phyloP scores from a whole-genome alignment of 2,797 vertebrate species.

The Phylloscopus collybita region DNA sequence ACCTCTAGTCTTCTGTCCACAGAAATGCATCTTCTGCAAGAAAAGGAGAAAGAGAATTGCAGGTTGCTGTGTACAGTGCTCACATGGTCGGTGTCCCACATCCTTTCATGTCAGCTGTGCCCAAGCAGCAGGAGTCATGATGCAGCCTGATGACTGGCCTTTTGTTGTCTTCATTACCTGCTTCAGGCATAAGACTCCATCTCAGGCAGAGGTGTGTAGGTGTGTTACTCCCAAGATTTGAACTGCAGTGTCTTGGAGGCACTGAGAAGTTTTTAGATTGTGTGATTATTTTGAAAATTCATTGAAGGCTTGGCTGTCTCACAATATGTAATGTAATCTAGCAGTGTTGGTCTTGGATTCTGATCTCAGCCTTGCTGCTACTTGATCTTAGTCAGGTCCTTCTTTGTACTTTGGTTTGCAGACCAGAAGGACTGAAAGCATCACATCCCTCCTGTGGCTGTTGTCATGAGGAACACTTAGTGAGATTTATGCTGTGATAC shows the following conservation, averaged over 20 bases:
- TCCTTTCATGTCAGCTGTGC: slow-evolving; percentile 96
- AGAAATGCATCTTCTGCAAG: slow-evolving; percentile 96
- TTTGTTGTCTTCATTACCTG: slow-evolving; percentile 96
- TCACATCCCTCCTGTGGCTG: neutral
- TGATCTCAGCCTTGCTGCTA: neutral
- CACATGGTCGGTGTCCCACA: slow-evolving; percentile 94
- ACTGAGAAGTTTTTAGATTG: neutral
- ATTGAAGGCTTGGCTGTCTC: neutral
- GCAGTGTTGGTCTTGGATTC: neutral
- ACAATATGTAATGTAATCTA: neutral
- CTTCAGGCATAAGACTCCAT: slow-evolving; percentile 87
- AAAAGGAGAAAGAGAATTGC: slow-evolving; percentile 89
- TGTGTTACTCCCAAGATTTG: neutral
- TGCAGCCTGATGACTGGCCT: slow-evolving; percentile 98
- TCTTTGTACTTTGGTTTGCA: neutral
- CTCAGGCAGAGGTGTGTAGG: slow-evolving; percentile 85
- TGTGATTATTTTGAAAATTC: neutral
- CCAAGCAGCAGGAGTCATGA: slow-evolving; percentile 92
- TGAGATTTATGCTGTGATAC: neutral
- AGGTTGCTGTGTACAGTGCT: slow-evolving; percentile 96
- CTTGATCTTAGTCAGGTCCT: neutral
- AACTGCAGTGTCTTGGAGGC: neutral
- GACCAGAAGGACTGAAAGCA: neutral
- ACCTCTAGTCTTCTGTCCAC: neutral
- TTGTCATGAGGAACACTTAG: neutral